Percentiles rank a stretch among this genome's conserved stretches.
These are phyloP conservation scores for Morinoia aosen DNA, from an alignment of 2,888 invertebrate species.

Conservation along the genomic window DNA sequence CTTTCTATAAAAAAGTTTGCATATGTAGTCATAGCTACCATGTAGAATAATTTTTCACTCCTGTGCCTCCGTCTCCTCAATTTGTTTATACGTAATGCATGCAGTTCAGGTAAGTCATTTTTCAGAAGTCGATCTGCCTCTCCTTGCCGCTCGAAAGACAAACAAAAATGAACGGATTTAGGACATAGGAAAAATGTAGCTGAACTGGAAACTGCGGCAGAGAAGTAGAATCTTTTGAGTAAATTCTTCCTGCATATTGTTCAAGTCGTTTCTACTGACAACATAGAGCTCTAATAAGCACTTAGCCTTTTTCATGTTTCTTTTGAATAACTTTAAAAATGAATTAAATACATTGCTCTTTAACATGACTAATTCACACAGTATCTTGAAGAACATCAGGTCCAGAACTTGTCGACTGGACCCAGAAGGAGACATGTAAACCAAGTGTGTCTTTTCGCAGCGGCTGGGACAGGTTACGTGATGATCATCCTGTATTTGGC, in stretches of 20 bases:
- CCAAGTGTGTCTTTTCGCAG: not conserved
- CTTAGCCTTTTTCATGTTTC: not conserved
- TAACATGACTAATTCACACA: not conserved
- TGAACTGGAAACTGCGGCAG: not conserved
- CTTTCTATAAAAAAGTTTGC: not conserved
- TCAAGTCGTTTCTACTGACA: not conserved
- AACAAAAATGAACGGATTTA: not conserved
- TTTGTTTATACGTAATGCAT: not conserved
- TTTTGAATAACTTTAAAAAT: not conserved
- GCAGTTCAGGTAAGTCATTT: not conserved
- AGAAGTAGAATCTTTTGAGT: not conserved
- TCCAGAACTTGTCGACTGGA: not conserved
- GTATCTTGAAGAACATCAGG: not conserved
- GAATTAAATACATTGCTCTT: not conserved
- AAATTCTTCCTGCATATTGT: not conserved
- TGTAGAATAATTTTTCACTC: not conserved
- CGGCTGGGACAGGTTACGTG: not conserved
- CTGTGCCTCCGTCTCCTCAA: not conserved
- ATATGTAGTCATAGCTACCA: not conserved
- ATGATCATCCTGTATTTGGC: conserved; percentile 13
- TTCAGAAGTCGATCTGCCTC: not conserved
- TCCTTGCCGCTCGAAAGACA: not conserved
- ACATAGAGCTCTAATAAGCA: not conserved
- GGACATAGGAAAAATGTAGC: not conserved
- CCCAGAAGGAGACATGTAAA: not conserved